Base-by-base conservation (phyloP, 64 coral and sea anemone genomes). In the Platygyra sinensis region DNA sequence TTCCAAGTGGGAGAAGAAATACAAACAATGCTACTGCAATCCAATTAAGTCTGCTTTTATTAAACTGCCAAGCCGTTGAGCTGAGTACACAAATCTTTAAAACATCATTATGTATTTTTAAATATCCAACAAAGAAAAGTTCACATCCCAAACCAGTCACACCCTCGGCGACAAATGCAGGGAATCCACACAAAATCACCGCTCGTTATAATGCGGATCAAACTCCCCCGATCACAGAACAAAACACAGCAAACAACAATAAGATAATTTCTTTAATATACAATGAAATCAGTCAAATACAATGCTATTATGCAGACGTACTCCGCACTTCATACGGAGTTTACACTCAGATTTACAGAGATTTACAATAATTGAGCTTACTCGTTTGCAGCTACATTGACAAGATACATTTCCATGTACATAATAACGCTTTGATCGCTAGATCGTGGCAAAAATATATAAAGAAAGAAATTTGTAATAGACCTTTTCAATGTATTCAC, bases 341-440 rank as follows among this genome's bases (percentile, higher is more conserved):
- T 67, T 80, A 17, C 31, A 80, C 27, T 30, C 75, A 54, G 39
- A 30, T 80, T 80, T 65, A 64, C 17, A 39, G 39, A 54, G 39
- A 30, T 80, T 80, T 65, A 64, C 8, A 39, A 65, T 83, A 62
- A 31, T 77, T 49, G 65, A 69, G 25, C 20, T 77, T 77, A 83
- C 42, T 31, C 12, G 30, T 42, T 22, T 20, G 25, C 10, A 83
- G 18, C 60, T 32, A 63, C 24, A 65, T 83, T 83, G 18, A 63
- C 31, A 64, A 62, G 59, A 80, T 83, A 83, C 80, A 65, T 61
- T 31, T 55, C 18, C 19, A 20, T 77, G 19, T 27, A n/a, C 65
- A 69, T n/a, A 27, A 27, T 24, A 69, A 69, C 22, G 65, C 65
- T 69, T 69, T 22, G 65, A 69, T 29, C 65, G 25, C 7, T 46